phyloP scores from a whole-genome alignment of 2,113 vertebrate species.

The Puffinus mauretanicus region DNA sequence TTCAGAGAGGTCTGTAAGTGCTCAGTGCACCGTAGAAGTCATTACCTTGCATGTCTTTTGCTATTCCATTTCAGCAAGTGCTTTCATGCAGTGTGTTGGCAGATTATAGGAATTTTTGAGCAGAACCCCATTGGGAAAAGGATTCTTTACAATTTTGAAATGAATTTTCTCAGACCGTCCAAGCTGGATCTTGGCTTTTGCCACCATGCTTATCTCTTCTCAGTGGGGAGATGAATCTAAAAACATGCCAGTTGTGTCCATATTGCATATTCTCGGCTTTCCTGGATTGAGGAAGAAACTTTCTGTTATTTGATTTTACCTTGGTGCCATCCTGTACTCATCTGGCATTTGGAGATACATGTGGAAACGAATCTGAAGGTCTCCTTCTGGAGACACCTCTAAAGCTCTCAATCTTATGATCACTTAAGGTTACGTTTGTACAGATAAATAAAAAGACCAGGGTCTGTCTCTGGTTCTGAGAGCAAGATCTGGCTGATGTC shows the following conservation, averaged over 20 bases:
- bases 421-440: neutral
- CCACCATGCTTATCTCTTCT: neutral
- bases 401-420: neutral
- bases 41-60: neutral
- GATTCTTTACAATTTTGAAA: neutral
- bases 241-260: neutral
- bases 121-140: neutral
- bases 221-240: neutral
- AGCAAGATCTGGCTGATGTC: neutral
- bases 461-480: neutral
- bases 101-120: neutral
- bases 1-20: neutral
- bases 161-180: neutral
- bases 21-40: neutral
- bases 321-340: neutral
- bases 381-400: neutral
- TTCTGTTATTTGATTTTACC: neutral
- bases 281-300: neutral
- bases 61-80: neutral
- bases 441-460: neutral
- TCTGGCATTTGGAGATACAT: neutral
- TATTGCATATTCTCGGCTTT: neutral
- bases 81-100: neutral
- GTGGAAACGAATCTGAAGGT: neutral
- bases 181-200: neutral